These are phyloP conservation scores for Rhyzopertha dominica DNA, from an alignment of 1,140 invertebrate genomes.

Conservation along the genomic window DNA sequence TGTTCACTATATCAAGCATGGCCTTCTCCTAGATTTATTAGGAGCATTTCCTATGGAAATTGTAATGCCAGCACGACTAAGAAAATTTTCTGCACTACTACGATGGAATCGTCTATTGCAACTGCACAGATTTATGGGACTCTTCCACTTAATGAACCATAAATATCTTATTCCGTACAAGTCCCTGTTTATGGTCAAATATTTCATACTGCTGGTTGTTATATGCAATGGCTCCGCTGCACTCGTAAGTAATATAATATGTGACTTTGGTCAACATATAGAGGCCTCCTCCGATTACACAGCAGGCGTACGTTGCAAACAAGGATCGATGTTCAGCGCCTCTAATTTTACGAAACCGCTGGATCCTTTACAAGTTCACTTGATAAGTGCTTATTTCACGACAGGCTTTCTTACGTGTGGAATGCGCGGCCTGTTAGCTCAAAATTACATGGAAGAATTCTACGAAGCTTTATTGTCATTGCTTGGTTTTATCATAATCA, in stretches of 20 bases:
- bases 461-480: no score
- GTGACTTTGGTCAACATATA: background rate
- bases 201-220: background rate
- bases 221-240: conserved; percentile 4
- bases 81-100: background rate
- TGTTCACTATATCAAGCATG: conserved; percentile 41
- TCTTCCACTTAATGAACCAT: background rate
- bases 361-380: background rate
- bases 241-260: background rate
- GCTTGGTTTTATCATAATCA: no score
- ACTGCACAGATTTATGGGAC: conserved; percentile 7
- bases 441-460: no score
- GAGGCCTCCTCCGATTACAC: background rate
- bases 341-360: background rate
- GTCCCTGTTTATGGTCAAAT: no score
- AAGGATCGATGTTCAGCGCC: background rate
- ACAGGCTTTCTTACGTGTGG: background rate
- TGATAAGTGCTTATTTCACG: background rate
- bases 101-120: conserved; percentile 5
- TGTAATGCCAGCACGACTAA: background rate
- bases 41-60: background rate
- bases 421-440: no score
- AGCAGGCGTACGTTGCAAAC: background rate
- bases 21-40: conserved; percentile 43
- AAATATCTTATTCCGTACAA: background rate